phyloP scores from a whole-genome alignment of 2,113 vertebrate genomes.

The Cyphomyrus plagiostoma region DNA sequence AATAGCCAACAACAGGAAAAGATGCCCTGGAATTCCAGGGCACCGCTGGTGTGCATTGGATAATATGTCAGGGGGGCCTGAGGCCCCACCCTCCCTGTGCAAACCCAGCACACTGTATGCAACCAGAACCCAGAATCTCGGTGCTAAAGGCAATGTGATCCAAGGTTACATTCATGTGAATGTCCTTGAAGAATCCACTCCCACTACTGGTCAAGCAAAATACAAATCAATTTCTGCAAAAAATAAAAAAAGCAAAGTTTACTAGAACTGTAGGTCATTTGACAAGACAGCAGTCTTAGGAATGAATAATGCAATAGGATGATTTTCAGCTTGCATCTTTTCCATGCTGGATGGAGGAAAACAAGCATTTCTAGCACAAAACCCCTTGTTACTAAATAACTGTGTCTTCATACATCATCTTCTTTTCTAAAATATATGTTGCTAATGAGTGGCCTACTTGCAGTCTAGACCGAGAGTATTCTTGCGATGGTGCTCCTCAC shows the following conservation, averaged over 20 bases:
- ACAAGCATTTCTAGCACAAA: conserved; percentile 6
- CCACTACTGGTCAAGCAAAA: not conserved
- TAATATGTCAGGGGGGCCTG: not conserved
- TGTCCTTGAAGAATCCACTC: not conserved
- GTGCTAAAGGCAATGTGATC: not conserved
- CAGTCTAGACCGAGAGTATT: not conserved
- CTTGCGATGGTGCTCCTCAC: not conserved
- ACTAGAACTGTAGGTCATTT: not conserved
- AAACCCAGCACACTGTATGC: not conserved
- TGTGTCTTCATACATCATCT: not conserved
- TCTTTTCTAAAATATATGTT: not conserved
- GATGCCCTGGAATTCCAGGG: not conserved
- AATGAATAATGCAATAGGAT: conserved; percentile 3
- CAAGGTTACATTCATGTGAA: not conserved
- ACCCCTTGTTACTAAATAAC: not conserved
- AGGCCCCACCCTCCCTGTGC: not conserved
- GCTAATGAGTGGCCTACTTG: not conserved
- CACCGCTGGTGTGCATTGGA: not conserved
- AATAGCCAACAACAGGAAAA: conserved; percentile 9
- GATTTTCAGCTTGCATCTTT: not conserved
- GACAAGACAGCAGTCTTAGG: not conserved
- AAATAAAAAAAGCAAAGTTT: not conserved
- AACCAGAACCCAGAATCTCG: not conserved
- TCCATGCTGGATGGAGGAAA: not conserved
- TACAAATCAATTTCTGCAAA: conserved; percentile 2